phyloP scores from a whole-genome alignment of 2,797 vertebrate genomes.

The Hypotaenidia okinawae region DNA sequence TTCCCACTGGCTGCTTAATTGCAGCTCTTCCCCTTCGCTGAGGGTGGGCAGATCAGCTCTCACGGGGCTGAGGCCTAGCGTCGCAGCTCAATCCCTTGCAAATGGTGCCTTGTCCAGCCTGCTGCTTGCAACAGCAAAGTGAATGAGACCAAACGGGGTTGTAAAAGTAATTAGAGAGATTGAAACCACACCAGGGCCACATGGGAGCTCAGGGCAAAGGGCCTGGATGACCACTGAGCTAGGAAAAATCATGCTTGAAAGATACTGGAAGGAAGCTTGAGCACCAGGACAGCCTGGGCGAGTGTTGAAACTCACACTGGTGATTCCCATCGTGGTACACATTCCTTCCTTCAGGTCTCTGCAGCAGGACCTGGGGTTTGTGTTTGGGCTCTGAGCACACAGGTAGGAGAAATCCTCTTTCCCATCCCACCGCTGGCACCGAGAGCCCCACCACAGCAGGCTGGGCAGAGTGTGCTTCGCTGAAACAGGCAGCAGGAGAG shows the following conservation, averaged over 20 bases:
- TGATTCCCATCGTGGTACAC: neutral
- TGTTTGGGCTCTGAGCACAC: neutral
- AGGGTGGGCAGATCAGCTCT: neutral
- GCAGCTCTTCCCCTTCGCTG: neutral
- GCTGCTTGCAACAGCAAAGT: neutral
- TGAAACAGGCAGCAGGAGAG: neutral
- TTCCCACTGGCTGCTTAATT: neutral
- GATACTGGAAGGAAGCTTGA: neutral
- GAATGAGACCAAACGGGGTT: neutral
- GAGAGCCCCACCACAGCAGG: accelerated
- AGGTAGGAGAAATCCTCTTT: neutral
- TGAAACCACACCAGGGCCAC: accelerated
- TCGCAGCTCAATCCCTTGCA: neutral
- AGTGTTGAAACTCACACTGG: neutral
- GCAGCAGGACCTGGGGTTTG: neutral
- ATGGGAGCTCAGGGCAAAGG: neutral
- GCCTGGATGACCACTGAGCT: neutral
- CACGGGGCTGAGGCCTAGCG: neutral
- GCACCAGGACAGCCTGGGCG: neutral
- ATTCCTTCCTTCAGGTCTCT: neutral
- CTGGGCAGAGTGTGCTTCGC: neutral
- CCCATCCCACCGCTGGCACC: neutral
- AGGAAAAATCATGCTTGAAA: neutral
- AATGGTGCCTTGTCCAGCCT: neutral
- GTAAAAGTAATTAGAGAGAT: neutral